Percentiles rank a stretch among this genome's conserved stretches.
phyloP scores from a whole-genome alignment of 2,113 vertebrate genomes.

The Odontesthes bonariensis region DNA sequence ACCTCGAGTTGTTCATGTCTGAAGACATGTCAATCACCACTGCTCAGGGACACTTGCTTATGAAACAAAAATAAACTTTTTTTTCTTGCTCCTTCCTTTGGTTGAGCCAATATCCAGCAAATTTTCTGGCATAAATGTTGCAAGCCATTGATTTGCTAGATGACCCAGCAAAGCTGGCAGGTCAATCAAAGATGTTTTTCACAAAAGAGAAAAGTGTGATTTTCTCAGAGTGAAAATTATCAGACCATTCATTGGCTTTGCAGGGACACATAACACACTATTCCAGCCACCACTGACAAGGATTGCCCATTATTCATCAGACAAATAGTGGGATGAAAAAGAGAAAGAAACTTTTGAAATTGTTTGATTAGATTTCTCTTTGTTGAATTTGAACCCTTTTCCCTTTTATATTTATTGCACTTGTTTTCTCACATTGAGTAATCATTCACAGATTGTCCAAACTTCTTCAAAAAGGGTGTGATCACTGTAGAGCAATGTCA shows the following conservation, averaged over 20 bases:
- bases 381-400: constrained; percentile 54
- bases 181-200: constrained; percentile 69
- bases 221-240: constrained; percentile 66
- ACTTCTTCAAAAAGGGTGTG: constrained; percentile 63
- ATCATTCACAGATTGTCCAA: constrained; percentile 69
- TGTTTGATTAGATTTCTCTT: constrained; percentile 63
- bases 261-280: constrained; percentile 41
- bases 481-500: constrained; percentile 72
- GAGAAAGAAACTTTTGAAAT: constrained; percentile 65
- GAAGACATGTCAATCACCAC: constrained; percentile 61
- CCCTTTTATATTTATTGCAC: constrained; percentile 35
- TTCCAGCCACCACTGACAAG: constrained; percentile 40
- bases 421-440: constrained; percentile 68
- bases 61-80: constrained; percentile 51
- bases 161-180: constrained; percentile 44
- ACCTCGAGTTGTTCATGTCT: constrained; percentile 63
- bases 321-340: constrained; percentile 53
- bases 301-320: constrained; percentile 68
- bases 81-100: constrained; percentile 9
- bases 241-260: constrained; percentile 27
- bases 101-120: constrained; percentile 10
- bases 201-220: constrained; percentile 47
- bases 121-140: constrained; percentile 33
- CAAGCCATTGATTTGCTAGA: constrained; percentile 51
- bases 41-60: constrained; percentile 46